Base-by-base conservation (phyloP, 2,797 vertebrate genomes). In the Sparus aurata region DNA sequence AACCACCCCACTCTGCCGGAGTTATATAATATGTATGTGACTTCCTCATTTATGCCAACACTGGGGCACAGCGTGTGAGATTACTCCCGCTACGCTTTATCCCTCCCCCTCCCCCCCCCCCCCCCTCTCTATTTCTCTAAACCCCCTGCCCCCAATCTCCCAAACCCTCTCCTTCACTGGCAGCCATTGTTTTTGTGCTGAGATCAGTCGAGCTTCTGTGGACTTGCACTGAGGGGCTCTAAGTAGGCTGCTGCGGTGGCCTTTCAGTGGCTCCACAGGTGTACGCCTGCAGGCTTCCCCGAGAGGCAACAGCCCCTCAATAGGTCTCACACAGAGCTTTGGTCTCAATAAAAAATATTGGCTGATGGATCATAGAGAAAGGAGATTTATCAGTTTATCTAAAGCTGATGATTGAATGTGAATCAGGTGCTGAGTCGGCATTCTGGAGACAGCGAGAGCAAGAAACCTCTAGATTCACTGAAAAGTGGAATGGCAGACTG, bases 1-100 rank as follows among this genome's bases (percentile, higher is more conserved):
- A 90, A 76, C 85, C 74, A 38, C 20, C 73, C 23, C 73, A 23
- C 57, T 82, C 78, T 73, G 61, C 58, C 49, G 1, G 1, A 5
- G 84, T 94, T 93, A 87, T 76, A 73, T 90, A 93, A 94, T 78
- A 77, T 78, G 45, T 90, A 82, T 87, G 88, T 78, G 84, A 87
- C 87, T 91, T 90, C 77, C 87, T 88, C 85, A 68, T 90, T 87
- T 69, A 82, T 22, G 79, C 70, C 86, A 85, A 82, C 81, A 82
- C 79, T 74, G 77, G 77, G 76, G 75, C 88, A 82, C 74, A 85
- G 77, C 63, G 18, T 88, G 87, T 73, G 76, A 90, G 90, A 93
- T 93, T 91, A 92, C 76, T 75, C 71, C 80, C 12, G 68, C 79
- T 79, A 70, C 4, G 74, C 63, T 91, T 90, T 89, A 89, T 89